Conservation (phyloP, 2,888 invertebrate genomes). For the Antitype chi region DNA sequence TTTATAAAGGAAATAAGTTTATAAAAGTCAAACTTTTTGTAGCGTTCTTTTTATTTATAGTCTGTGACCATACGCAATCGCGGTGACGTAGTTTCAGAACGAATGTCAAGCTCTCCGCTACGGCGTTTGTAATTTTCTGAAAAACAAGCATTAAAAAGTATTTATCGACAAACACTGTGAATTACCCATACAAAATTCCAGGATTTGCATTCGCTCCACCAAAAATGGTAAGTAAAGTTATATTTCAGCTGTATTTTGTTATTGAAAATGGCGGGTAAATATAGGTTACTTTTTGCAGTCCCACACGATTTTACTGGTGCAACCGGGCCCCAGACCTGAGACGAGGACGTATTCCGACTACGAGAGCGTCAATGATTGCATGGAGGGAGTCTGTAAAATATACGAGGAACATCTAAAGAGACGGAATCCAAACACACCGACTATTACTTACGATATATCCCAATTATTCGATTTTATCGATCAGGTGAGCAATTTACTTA, state of each 20-base stretch:
- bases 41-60: background rate
- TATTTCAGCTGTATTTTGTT: constrained; percentile 28
- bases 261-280: constrained; percentile 67
- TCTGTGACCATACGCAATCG: constrained; percentile 32
- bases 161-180: constrained; percentile 12
- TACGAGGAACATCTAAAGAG: constrained; percentile 99
- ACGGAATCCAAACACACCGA: constrained; percentile 98
- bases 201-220: constrained; percentile 35
- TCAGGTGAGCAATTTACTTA: constrained; percentile 89
- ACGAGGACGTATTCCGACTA: constrained; percentile 99
- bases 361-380: constrained; percentile 99
- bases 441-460: constrained; percentile 99
- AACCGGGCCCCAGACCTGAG: constrained; percentile 98
- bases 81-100: constrained; percentile 49
- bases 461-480: constrained; percentile 99
- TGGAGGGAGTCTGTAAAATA: constrained; percentile 99
- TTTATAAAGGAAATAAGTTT: background rate
- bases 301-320: constrained; percentile 99
- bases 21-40: background rate
- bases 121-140: constrained; percentile 45
- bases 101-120: constrained; percentile 53
- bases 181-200: constrained; percentile 18
- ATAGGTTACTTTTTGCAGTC: constrained; percentile 91
- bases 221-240: constrained; percentile 62
- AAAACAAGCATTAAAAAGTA: constrained; percentile 18